These are phyloP conservation scores for Scolopax mira DNA, from an alignment of 2,113 vertebrate species.

Conservation along the genomic window DNA sequence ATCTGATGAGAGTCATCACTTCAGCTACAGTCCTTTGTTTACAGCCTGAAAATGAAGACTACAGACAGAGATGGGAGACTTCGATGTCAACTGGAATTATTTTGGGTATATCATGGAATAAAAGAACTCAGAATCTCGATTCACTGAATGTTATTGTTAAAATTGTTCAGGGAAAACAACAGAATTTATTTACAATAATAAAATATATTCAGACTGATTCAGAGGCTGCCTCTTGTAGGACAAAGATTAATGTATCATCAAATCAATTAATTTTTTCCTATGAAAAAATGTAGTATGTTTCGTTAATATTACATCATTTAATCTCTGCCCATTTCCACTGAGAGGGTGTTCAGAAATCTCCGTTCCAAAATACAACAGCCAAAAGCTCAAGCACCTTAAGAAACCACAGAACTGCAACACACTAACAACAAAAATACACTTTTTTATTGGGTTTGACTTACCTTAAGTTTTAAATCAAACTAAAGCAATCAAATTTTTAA, in stretches of 20 bases:
- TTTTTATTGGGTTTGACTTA: conserved; percentile 60
- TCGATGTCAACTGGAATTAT: not conserved
- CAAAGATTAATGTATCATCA: not conserved
- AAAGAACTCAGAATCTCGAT: not conserved
- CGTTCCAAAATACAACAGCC: not conserved
- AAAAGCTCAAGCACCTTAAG: not conserved
- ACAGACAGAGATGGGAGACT: not conserved
- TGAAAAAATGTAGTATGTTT: not conserved
- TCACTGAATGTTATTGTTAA: not conserved
- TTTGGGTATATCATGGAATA: not conserved
- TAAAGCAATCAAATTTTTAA: conserved; percentile 73
- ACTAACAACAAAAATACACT: conserved; percentile 48
- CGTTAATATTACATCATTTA: not conserved
- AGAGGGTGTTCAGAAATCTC: not conserved
- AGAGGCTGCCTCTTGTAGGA: not conserved
- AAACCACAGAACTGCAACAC: not conserved
- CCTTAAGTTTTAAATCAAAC: conserved; percentile 75
- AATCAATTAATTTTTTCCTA: not conserved
- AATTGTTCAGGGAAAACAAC: not conserved
- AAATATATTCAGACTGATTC: not conserved
- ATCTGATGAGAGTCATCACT: not conserved
- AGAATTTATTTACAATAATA: not conserved
- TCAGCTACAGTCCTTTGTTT: not conserved
- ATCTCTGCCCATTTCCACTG: not conserved
- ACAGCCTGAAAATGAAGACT: not conserved